Conservation (phyloP, 2,113 vertebrate genomes). For the Stomatorhinus ivindoensis region DNA sequence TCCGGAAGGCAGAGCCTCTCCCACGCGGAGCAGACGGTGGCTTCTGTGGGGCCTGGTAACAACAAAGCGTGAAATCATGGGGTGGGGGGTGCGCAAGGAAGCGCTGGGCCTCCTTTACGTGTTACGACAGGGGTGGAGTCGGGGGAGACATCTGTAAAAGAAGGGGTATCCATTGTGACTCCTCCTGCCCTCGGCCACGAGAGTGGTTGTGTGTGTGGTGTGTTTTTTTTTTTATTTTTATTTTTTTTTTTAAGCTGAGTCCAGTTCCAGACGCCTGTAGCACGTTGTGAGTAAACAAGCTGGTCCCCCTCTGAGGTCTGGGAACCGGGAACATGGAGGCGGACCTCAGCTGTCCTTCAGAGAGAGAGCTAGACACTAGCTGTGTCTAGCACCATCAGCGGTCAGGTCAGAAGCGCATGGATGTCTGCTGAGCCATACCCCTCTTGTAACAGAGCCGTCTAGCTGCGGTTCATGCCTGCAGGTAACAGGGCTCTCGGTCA, state of each 20-base stretch:
- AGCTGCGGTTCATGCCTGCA: background rate
- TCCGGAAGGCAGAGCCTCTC: background rate
- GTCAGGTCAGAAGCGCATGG: background rate
- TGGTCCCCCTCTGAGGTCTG: conserved; percentile 24
- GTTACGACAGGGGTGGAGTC: background rate
- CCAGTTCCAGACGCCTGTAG: conserved; percentile 57
- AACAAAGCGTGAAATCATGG: background rate
- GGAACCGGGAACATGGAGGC: too few species aligned
- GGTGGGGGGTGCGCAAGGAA: background rate
- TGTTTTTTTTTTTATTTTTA: too few species aligned
- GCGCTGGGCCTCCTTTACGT: background rate
- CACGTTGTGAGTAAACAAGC: conserved; percentile 63
- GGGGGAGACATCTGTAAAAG: conserved; percentile 52
- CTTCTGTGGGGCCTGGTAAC: background rate
- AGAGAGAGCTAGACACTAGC: background rate
- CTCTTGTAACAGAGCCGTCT: background rate
- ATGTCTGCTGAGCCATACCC: background rate
- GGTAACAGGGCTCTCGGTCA: background rate
- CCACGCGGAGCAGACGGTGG: background rate
- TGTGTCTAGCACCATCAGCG: background rate
- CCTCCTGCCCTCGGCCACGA: conserved; percentile 28
- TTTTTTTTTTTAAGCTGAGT: conserved; percentile 60
- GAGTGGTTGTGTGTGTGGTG: conserved; percentile 18
- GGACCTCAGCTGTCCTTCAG: background rate
- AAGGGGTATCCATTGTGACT: conserved; percentile 41